Base-by-base conservation (phyloP, 1,140 invertebrate genomes). In the Schlechtendalia chinensis region DNA sequence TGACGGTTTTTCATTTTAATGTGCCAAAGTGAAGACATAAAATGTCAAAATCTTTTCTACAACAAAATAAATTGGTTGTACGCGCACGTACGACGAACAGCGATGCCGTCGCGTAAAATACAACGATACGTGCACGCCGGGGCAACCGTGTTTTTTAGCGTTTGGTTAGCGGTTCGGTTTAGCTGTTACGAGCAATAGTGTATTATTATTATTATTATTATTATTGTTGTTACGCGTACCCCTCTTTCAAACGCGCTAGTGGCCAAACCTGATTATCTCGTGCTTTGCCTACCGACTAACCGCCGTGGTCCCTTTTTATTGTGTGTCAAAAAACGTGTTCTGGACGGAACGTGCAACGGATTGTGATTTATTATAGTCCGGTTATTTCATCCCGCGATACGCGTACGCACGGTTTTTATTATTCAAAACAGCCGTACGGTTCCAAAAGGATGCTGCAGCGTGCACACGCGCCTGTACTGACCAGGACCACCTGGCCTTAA, bases 261-360 rank as follows among this genome's bases (percentile, higher is more conserved):
- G 75, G 58, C 75, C 75, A 79, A 79, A 79, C 75, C 75, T 79
- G 75, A 79, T 79, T 79, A 79, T 79, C 75, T 79, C 27, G 53
- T 19, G 24, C 58, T 63, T 69, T 79, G 61, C 58, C 45, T 29
- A 59, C 58, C n/a, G n/a, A n/a, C n/a, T n/a, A n/a, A n/a, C n/a
- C 72, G 24, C 72, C 29, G 45, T 63, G 17, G 74, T 77, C 74
- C 58, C 16, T 77, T 77, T 39, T 77, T 77, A n/a, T 61, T 79
- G 58, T 63, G 58, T n/a, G n/a, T 77, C 10, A n/a, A 79, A 59
- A 79, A 79, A 79, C 75, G 39, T 61, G 75, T 79, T 79, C 27
- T 27, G 54, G 56, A n/a, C n/a, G n/a, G n/a, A 27, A 61, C 39
- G 47, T 24, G n/a, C 8, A 19, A 45, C 6, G 56, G 56, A 77